These are phyloP conservation scores for Trypoxylus dichotomus DNA, from an alignment of 1,140 invertebrate genomes.

Conservation along the genomic window DNA sequence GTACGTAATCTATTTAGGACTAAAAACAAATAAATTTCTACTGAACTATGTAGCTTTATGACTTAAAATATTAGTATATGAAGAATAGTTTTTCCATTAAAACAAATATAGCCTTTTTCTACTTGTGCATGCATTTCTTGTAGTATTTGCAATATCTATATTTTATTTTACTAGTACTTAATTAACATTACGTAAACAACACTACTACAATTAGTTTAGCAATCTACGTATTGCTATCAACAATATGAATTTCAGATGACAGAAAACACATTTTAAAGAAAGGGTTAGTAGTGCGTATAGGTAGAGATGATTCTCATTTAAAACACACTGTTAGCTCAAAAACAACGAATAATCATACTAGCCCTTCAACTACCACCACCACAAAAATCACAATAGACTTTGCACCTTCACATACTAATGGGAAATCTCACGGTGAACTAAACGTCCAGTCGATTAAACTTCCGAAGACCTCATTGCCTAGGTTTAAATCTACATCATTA, in stretches of 20 bases:
- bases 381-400: slow-evolving; percentile 55
- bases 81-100: slow-evolving; percentile 7
- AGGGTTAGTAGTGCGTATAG: slow-evolving; percentile 52
- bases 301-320: slow-evolving; percentile 43
- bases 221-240: not conserved
- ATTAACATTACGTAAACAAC: not conserved
- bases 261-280: slow-evolving; percentile 51
- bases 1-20: not conserved
- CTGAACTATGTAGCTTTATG: not conserved
- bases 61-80: not conserved
- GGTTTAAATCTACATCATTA: slow-evolving; percentile 53
- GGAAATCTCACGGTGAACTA: not conserved
- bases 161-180: slow-evolving; percentile 6
- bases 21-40: slow-evolving; percentile 4
- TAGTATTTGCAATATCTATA: not conserved
- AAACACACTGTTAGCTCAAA: slow-evolving; percentile 49
- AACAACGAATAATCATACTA: slow-evolving; percentile 45
- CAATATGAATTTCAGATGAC: slow-evolving; percentile 31
- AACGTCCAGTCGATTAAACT: slow-evolving; percentile 31
- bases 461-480: slow-evolving; percentile 39
- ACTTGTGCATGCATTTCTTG: slow-evolving; percentile 37
- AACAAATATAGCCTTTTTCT: slow-evolving; percentile 33
- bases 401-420: slow-evolving; percentile 48
- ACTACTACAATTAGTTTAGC: not conserved
- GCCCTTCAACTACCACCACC: slow-evolving; percentile 46